These are phyloP conservation scores for Strongylocentrotus purpuratus DNA, from an alignment of 35 echinoderm and acorn worm genomes.

Conservation along the genomic window DNA sequence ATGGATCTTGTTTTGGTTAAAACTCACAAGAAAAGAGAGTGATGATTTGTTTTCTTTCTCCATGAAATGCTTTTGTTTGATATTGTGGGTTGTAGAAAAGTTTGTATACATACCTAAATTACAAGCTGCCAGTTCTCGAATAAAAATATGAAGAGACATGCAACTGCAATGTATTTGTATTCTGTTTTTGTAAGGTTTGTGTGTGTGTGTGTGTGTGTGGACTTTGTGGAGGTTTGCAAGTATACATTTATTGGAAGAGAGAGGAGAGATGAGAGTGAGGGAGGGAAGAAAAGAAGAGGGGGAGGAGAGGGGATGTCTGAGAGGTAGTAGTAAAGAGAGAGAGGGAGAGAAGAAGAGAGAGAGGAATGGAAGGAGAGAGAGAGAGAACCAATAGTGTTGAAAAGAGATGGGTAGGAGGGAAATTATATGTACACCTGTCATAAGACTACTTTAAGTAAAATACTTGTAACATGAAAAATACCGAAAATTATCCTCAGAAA, in stretches of 20 bases:
- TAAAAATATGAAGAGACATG: constrained; percentile 23
- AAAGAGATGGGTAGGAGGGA: no score
- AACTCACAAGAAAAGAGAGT: background rate
- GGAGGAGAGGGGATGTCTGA: no score
- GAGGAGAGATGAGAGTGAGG: background rate
- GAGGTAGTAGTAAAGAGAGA: no score
- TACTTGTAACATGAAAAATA: no score
- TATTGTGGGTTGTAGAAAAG: constrained; percentile 36
- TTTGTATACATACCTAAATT: constrained; percentile 37
- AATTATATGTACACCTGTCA: no score
- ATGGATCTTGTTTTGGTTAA: background rate
- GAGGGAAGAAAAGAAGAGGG: no score
- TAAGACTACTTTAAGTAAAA: no score
- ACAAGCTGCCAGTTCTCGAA: constrained; percentile 4
- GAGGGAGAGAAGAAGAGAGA: no score
- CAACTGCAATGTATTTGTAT: background rate
- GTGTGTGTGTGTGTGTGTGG: background rate
- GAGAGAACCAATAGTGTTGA: no score
- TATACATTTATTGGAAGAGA: background rate
- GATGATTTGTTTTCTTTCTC: constrained; percentile 21
- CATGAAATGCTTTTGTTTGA: constrained; percentile 29
- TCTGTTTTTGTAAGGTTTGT: background rate
- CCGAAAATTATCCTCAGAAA: no score
- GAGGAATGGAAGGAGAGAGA: no score
- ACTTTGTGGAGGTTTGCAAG: background rate